A percentile compares a stretch with the other conserved stretches of the same genome.
phyloP scores from a whole-genome alignment of 2,113 vertebrate species.

The Eleginops maclovinus region DNA sequence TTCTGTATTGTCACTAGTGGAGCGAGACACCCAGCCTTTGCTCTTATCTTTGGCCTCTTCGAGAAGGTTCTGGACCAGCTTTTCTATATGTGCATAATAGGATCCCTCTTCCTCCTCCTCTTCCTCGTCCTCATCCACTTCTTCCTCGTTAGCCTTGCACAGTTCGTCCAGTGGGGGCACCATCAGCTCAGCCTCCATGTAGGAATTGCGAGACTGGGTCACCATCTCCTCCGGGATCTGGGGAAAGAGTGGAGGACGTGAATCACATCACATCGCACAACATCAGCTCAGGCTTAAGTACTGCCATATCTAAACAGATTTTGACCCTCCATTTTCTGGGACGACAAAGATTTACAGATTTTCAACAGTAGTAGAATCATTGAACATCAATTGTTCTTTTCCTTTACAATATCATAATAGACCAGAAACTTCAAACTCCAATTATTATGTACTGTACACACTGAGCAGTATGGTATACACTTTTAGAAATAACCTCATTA shows the following conservation, averaged over 20 bases:
- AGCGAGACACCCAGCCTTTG: slow-evolving; percentile 91
- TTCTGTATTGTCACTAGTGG: slow-evolving; percentile 87
- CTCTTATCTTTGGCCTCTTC: slow-evolving; percentile 94
- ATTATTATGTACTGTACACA: not conserved
- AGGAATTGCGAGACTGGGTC: slow-evolving; percentile 91
- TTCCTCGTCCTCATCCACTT: slow-evolving; percentile 76
- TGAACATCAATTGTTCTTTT: not conserved
- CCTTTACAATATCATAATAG: not conserved
- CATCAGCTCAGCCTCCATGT: slow-evolving; percentile 90
- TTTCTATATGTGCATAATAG: slow-evolving; percentile 88
- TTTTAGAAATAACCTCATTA: slow-evolving; percentile 38
- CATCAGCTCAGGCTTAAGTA: slow-evolving; percentile 1
- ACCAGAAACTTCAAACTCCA: not conserved
- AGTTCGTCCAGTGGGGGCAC: slow-evolving; percentile 90
- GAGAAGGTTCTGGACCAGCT: slow-evolving; percentile 88
- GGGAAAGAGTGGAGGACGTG: slow-evolving; percentile 1
- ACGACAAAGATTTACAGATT: not conserved
- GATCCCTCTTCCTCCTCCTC: slow-evolving; percentile 89
- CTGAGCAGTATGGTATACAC: slow-evolving; percentile 24
- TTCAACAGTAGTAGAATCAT: not conserved
- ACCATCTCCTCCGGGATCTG: slow-evolving; percentile 95
- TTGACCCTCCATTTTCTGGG: not conserved
- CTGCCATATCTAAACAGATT: not conserved
- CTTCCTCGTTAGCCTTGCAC: slow-evolving; percentile 80
- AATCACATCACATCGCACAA: not conserved